phyloP scores from a whole-genome alignment of 2,113 vertebrate species.

The Syrrhaptes paradoxus region DNA sequence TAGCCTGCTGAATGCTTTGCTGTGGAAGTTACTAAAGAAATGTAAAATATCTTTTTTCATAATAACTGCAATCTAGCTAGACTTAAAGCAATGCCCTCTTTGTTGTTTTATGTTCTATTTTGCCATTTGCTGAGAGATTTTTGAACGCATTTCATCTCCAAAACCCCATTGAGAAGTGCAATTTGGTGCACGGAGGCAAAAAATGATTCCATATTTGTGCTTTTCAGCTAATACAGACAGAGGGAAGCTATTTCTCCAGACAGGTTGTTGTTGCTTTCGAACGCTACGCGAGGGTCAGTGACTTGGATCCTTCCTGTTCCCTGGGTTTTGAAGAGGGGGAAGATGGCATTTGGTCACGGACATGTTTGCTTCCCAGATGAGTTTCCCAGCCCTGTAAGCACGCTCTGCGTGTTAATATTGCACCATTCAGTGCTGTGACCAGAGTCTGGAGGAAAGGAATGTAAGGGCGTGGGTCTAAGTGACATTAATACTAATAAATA shows the following conservation, averaged over 20 bases:
- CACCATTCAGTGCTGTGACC: background rate
- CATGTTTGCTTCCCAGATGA: background rate
- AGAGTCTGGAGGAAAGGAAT: background rate
- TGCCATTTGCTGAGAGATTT: slow-evolving; percentile 35
- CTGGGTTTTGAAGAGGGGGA: background rate
- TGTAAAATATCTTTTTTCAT: slow-evolving; percentile 32
- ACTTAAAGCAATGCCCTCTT: slow-evolving; percentile 28
- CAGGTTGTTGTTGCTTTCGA: background rate
- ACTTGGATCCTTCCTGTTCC: background rate
- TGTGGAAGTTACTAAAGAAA: slow-evolving; percentile 47
- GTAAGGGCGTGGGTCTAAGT: background rate
- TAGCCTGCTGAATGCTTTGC: slow-evolving; percentile 29
- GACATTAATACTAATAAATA: slow-evolving; percentile 6
- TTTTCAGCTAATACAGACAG: background rate
- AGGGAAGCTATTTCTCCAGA: background rate
- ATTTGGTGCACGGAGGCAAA: slow-evolving; percentile 1
- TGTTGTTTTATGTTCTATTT: slow-evolving; percentile 39
- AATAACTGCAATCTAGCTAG: slow-evolving; percentile 47
- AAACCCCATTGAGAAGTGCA: background rate
- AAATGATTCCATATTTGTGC: background rate
- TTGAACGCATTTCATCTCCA: background rate
- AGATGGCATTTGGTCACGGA: background rate
- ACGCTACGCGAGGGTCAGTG: background rate
- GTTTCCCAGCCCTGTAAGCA: background rate
- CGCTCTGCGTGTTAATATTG: background rate